phyloP scores from a whole-genome alignment of 2,797 vertebrate species.

The Premnoplex brunnescens region DNA sequence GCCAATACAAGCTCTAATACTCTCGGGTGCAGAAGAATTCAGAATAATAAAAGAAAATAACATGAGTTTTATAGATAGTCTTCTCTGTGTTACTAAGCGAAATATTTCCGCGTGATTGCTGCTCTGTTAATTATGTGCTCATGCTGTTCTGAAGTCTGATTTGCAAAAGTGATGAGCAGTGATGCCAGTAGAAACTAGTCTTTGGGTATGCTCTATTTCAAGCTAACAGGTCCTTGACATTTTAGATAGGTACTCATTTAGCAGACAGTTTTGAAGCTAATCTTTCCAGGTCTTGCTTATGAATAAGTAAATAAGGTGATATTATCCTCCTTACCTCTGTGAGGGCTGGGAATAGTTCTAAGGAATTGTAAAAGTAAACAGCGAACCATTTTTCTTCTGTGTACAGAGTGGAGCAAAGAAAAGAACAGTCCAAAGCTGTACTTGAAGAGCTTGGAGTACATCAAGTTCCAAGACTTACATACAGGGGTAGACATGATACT shows the following conservation, averaged over 20 bases:
- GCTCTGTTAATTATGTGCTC: not conserved
- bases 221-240: not conserved
- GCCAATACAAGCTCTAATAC: not conserved
- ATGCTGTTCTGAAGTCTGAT: not conserved
- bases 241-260: not conserved
- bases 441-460: not conserved
- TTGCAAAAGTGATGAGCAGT: not conserved
- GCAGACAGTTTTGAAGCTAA: not conserved
- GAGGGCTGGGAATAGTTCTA: not conserved
- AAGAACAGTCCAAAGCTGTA: not conserved
- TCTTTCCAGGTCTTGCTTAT: not conserved
- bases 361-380: not conserved
- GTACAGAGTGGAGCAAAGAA: not conserved
- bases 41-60: not conserved
- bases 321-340: not conserved
- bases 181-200: not conserved
- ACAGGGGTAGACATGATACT: not conserved
- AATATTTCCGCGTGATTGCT: not conserved
- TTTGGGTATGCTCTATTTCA: not conserved
- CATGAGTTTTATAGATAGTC: not conserved
- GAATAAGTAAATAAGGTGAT: not conserved
- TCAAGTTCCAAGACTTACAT: not conserved
- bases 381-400: not conserved
- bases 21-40: not conserved
- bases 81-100: not conserved